A percentile compares a stretch with the other conserved stretches of the same genome.
These are phyloP conservation scores for Zelostemma sp. DNA, from an alignment of 1,140 invertebrate species.

Conservation along the genomic window DNA sequence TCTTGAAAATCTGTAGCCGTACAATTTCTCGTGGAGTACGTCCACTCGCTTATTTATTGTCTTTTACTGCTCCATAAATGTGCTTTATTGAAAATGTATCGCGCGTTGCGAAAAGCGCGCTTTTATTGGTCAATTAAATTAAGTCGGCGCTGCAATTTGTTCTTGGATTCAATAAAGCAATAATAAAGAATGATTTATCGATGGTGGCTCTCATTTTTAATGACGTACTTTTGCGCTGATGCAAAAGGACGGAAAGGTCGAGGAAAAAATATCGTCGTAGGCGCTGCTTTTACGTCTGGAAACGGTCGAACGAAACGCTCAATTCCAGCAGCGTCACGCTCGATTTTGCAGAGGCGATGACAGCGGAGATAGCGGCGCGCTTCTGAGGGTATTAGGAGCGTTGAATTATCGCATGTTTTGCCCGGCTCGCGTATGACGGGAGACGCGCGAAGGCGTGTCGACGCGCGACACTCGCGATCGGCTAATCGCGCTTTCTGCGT, in stretches of 20 bases:
- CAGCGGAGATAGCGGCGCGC: background rate
- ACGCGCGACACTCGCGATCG: too few relatives aligned
- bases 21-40: too few relatives aligned
- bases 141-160: background rate
- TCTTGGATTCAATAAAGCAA: conserved; percentile 4
- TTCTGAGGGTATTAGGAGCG: background rate
- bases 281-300: too few relatives aligned
- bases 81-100: conserved; percentile 3
- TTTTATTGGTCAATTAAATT: conserved; percentile 7
- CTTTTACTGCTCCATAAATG: conserved; percentile 5
- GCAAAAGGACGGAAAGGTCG: background rate
- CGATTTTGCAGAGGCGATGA: background rate
- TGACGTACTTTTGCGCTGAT: background rate
- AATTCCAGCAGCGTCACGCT: background rate
- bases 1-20: too few relatives aligned
- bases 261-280: background rate
- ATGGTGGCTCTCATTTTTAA: background rate
- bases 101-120: background rate
- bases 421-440: background rate
- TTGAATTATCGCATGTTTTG: background rate
- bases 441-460: too few relatives aligned
- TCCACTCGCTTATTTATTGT: background rate
- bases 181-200: conserved; percentile 8
- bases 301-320: background rate
- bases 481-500: too few relatives aligned